Evolutionary conservation across 2,797 vertebrate genomes (phyloP).

Genomic region (Tauraco hartlaubi): DNA sequence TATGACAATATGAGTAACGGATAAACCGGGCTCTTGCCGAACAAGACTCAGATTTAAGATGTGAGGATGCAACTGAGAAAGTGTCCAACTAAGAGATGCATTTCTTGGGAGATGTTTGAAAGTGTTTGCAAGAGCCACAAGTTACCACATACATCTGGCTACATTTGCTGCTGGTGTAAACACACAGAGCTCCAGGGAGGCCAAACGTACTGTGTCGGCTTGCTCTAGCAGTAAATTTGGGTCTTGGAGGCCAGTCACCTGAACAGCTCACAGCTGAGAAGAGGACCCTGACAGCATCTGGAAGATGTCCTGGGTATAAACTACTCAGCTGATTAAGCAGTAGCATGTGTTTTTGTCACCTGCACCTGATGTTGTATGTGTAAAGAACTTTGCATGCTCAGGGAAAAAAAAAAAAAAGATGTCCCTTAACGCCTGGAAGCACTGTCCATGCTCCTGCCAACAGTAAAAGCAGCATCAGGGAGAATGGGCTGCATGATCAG

Average conservation of each 20-base stretch:
- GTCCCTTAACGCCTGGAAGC: neutral
- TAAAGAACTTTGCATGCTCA: neutral
- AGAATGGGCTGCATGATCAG: neutral
- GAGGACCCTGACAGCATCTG: neutral
- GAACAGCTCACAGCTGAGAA: neutral
- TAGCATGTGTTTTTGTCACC: neutral
- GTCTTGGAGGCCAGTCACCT: neutral
- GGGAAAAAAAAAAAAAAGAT: neutral
- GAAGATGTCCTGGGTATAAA: neutral
- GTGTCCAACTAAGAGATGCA: neutral
- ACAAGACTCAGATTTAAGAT: slow-evolving; percentile 48
- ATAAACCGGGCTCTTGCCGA: slow-evolving; percentile 62
- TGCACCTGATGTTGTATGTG: neutral
- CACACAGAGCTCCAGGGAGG: neutral
- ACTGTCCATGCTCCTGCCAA: neutral
- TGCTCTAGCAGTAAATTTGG: neutral
- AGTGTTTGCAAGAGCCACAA: neutral
- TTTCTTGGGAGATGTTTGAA: slow-evolving; percentile 9
- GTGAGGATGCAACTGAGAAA: slow-evolving; percentile 20
- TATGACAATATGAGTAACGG: slow-evolving; percentile 50
- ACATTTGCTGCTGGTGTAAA: neutral
- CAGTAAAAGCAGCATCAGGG: neutral
- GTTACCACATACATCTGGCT: neutral
- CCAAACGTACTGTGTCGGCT: neutral
- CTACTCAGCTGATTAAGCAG: neutral